Evolutionary conservation across 2,888 invertebrate genomes (phyloP).

Genomic region (Conus canariensis): DNA sequence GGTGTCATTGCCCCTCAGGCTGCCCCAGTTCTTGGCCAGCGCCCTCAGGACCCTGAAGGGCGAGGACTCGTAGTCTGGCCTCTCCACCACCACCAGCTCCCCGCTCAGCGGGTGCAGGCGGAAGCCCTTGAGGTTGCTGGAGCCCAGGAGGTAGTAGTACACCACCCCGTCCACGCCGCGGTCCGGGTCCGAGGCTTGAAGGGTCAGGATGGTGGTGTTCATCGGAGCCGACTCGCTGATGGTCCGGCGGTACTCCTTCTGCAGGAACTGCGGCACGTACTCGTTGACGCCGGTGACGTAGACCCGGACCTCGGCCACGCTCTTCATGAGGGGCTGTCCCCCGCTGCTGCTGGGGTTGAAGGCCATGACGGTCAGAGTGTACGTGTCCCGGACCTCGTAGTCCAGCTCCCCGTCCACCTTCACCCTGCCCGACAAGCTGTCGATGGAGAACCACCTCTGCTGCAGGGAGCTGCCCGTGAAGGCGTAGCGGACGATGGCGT

Average conservation of each 20-base stretch:
- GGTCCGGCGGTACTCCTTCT: slow-evolving; percentile 64
- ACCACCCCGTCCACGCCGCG: slow-evolving; percentile 80
- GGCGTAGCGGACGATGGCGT: slow-evolving; percentile 90
- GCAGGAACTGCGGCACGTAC: slow-evolving; percentile 67
- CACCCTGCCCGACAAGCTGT: slow-evolving; percentile 85
- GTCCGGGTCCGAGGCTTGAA: slow-evolving; percentile 71
- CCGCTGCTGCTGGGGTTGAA: slow-evolving; percentile 91
- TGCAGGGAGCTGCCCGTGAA: slow-evolving; percentile 84
- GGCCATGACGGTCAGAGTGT: slow-evolving; percentile 88
- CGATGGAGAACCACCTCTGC: slow-evolving; percentile 86
- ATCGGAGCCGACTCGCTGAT: slow-evolving; percentile 71
- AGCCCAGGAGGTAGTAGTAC: slow-evolving; percentile 94
- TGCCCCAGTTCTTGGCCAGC: slow-evolving; percentile 95
- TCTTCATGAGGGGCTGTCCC: slow-evolving; percentile 53
- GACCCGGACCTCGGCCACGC: slow-evolving; percentile 61
- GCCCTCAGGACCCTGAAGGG: slow-evolving; percentile 84
- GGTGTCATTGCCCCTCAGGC: slow-evolving; percentile 95
- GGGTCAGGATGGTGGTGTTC: slow-evolving; percentile 64
- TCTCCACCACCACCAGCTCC: slow-evolving; percentile 89
- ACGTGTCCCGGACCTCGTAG: slow-evolving; percentile 89
- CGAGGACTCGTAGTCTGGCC: slow-evolving; percentile 81
- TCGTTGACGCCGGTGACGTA: slow-evolving; percentile 74
- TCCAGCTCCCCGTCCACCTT: slow-evolving; percentile 86
- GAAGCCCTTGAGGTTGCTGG: slow-evolving; percentile 93
- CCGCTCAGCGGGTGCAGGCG: slow-evolving; percentile 86